Evolutionary conservation across 2,113 vertebrate genomes (phyloP), one percentile per base, ranked within the genome.

Genomic region (Cryptotis parvus): DNA sequence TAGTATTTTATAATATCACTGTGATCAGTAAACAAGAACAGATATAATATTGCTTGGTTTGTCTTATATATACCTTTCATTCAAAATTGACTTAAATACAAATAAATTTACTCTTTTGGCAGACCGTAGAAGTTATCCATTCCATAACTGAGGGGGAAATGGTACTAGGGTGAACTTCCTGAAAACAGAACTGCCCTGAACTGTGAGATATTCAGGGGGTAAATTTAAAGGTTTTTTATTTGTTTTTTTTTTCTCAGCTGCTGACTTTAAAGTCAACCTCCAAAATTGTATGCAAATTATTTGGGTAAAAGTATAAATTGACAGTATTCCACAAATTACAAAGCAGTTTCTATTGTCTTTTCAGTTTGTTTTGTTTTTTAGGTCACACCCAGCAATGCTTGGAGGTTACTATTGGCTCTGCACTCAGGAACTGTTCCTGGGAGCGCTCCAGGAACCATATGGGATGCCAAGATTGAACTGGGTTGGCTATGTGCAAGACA

Each of bases 171-270:
- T 15, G 27, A 31, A 37, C 61, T 90, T 92, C 11, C 33, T 74
- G 61, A 27, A 41, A 93, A 87, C 31, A 84, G 37, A 69, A 63
- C 58, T 68, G 1, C 70, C 52, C 77, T 93, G 27, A 49, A 66
- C 37, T 55, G 78, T 65, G 52, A 37, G 27, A 72, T 61, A 68
- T 61, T 82, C 9, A n/a, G 73, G 27, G 22, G 8, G 45, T 49
- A 49, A 65, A 55, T 66, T 74, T 79, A 63, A 33, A 89, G 4
- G 55, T 29, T 79, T 24, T 86, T 84, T 70, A 52, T 18, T 18
- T 58, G 69, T 89, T 76, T 87, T 18, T 18, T 58, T 73, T 89
- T 76, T 87, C n/a, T 82, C 81, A 68, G 83, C n/a, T 52, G 35
- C 39, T 84, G 6, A 82, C 65, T 85, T 79, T 68, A 75, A 49